Conservation (phyloP, 2,888 invertebrate genomes). For the Barypeithes pellucidus region DNA sequence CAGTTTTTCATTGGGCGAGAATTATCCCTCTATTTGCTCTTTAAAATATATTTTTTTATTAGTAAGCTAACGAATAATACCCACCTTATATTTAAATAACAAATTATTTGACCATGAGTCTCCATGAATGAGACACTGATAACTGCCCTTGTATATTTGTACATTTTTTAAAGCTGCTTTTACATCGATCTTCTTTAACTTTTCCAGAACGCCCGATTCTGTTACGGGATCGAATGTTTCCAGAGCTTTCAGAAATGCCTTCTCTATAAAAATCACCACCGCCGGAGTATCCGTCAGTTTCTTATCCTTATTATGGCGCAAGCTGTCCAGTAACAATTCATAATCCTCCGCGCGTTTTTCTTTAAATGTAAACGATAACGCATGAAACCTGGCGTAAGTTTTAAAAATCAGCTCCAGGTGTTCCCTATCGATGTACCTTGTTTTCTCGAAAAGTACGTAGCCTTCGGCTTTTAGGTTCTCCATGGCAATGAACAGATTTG, state of each 20-base stretch:
- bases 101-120: constrained; percentile 39
- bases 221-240: constrained; percentile 23
- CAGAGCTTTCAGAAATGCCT: constrained; percentile 21
- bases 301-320: background rate
- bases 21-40: too few species aligned
- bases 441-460: constrained; percentile 9
- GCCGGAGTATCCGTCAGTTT: background rate
- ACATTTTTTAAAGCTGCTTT: background rate
- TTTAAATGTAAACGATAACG: background rate
- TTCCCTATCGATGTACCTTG: constrained; percentile 22
- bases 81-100: constrained; percentile 35
- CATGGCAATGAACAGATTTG: constrained; percentile 31
- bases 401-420: constrained; percentile 36
- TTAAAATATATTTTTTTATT: too few species aligned
- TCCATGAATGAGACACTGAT: constrained; percentile 15
- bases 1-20: too few species aligned
- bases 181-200: constrained; percentile 22
- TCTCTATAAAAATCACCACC: background rate
- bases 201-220: constrained; percentile 29
- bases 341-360: background rate
- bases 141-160: constrained; percentile 13
- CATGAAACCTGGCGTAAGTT: constrained; percentile 46
- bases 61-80: background rate
- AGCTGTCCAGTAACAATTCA: background rate
- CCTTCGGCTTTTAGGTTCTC: constrained; percentile 33